Conservation (phyloP, 2,888 invertebrate species). For the Trichogramma dendrolimi region DNA sequence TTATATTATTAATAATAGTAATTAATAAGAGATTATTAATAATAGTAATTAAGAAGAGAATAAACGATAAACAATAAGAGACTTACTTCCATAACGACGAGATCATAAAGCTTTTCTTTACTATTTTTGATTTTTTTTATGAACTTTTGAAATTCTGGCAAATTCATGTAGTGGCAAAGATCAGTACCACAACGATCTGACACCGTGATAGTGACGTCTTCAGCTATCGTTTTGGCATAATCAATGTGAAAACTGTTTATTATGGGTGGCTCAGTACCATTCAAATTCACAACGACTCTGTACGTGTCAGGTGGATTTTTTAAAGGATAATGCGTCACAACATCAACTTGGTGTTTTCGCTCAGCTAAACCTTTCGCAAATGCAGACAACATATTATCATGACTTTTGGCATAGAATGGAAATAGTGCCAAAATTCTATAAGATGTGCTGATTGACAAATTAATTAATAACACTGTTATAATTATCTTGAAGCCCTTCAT, state of each 20-base stretch:
- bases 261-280: constrained; percentile 19
- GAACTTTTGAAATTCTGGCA: constrained; percentile 34
- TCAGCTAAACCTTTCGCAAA: constrained; percentile 49
- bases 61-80: background rate
- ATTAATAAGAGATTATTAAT: too few relatives aligned
- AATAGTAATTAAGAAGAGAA: too few relatives aligned
- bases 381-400: constrained; percentile 51
- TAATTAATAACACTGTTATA: constrained; percentile 19
- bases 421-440: constrained; percentile 51
- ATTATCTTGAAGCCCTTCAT: too few relatives aligned
- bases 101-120: constrained; percentile 37
- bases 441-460: constrained; percentile 6
- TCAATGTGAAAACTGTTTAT: constrained; percentile 30
- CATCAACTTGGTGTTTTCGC: constrained; percentile 51
- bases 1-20: too few relatives aligned
- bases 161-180: constrained; percentile 32
- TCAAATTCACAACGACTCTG: constrained; percentile 42
- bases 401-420: constrained; percentile 51
- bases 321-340: constrained; percentile 43
- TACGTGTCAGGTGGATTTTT: constrained; percentile 41
- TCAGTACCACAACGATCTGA: constrained; percentile 26
- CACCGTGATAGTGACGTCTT: constrained; percentile 2
- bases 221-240: background rate
- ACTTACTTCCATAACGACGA: constrained; percentile 39
- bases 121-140: constrained; percentile 23